Base-by-base conservation (phyloP, 2,113 vertebrate species). In the Phalacrocorax carbo region DNA sequence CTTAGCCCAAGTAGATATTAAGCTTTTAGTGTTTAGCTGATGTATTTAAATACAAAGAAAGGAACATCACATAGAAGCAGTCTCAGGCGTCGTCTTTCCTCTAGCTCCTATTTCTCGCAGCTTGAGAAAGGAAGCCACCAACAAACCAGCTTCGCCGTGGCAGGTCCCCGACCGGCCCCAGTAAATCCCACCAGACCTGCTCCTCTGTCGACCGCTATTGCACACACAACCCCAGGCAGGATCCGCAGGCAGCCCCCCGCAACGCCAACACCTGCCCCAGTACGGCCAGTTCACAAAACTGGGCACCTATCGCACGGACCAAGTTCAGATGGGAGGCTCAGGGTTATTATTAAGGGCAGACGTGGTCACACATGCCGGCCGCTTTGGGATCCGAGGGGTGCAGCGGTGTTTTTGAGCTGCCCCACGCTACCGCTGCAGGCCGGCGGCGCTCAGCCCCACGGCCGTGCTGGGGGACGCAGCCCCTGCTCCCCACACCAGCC, bases 11-110 rank as follows among this genome's bases (percentile, higher is more conserved):
- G 88, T 26, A 65, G 93, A 82, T 84, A 72, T 46, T 4, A 57
- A 90, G 95, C 96, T 97, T 93, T 91, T 83, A 92, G 69, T 8
- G 3, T 76, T 94, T 75, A 44, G 92, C 77, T 42, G 70, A 64
- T 2, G 2, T 62, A 64, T 81, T 94, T 93, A 82, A 90, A 73
- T 19, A 51, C 10, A 69, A 80, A 96, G 90, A 27, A 49, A 86
- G 58, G 55, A 83, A 54, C 7, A 26, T 42, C 51, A 16, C 29
- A 36, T 0, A 83, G 66, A 52, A 78, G 38, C n/a, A 16, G 40
- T 9, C n/a, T 73, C 40, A 26, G 61, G 49, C 13, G 38, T 6
- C 69, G 13, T 44, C 80, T 48, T 52, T 61, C 70, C 78, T 82
- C 36, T 18, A 32, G 87, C 52, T 54, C 36, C 48, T n/a, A 34